Evolutionary conservation across 2,888 invertebrate genomes (phyloP), one percentile per base, ranked within the genome.

Genomic region (Parochlus steinenii): DNA sequence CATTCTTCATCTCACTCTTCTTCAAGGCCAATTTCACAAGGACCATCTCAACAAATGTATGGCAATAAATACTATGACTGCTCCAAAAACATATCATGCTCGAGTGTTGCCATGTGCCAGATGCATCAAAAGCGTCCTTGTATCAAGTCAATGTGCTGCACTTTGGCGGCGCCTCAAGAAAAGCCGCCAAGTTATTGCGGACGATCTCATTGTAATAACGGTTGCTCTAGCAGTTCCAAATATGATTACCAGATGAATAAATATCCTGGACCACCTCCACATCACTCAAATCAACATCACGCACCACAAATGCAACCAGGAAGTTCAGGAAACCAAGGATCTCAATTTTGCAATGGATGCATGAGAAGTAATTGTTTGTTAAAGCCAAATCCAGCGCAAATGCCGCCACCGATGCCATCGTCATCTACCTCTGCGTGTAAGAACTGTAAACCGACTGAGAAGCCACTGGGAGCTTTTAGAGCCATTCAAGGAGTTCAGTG

Each of bases 1-100:
- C 47, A 45, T 10, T 62, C 44, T 50, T 55, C 47, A 53, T 62
- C 33, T 61, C 62, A 52, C 60, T 63, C 58, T 62, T 63, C 55
- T 56, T 56, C 32, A 65, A 64, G 43, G 52, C 55, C 39, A n/a
- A 23, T 23, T 8, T 8, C 23, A 23, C 7, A 7, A 23, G 23
- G 7, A 7, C 6, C 28, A 6, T 10, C 14, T n/a, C n/a, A n/a
- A n/a, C n/a, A n/a, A n/a, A n/a, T 20, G 11, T 19, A 12, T 12
- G 14, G 19, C 20, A 27, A 15, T 19, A 34, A 28, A 20, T 34
- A n/a, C 22, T 34, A 28, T 22, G 34, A 34, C 2, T 34, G 34
- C n/a, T n/a, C n/a, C 17, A 33, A 33, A 8, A 33, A 19, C 20
- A 5, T 33, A 8, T 27, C 17, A 14, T 33, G 33, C n/a, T 28